A percentile compares a stretch with the other conserved stretches of the same genome.
These are phyloP conservation scores for Seladonia tumulorum DNA, from an alignment of 2,888 invertebrate genomes.

Conservation along the genomic window DNA sequence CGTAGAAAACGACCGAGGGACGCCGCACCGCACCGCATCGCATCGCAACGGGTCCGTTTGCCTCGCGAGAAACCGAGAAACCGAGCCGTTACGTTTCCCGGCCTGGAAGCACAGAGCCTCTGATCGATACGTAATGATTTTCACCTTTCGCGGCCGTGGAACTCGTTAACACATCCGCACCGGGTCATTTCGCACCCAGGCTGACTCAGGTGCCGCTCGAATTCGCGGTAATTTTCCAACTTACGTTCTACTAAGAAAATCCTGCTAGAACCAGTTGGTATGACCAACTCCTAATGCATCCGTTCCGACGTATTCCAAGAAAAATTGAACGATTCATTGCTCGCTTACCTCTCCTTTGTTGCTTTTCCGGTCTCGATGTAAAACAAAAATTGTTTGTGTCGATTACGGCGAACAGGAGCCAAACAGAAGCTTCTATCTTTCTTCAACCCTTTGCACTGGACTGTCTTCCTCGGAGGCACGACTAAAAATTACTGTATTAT, in stretches of 20 bases:
- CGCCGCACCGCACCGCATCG: neutral
- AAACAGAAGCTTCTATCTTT: no score
- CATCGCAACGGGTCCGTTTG: neutral
- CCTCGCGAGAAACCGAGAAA: conserved; percentile 18
- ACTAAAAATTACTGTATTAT: no score
- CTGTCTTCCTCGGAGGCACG: no score
- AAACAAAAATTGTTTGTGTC: no score
- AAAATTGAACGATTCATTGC: neutral
- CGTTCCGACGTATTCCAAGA: neutral
- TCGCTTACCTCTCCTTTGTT: neutral
- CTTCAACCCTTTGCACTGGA: no score
- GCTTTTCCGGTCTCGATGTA: neutral
- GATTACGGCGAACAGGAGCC: no score
- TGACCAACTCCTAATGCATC: neutral
- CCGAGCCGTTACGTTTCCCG: conserved; percentile 26
- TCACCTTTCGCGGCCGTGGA: conserved; percentile 40
- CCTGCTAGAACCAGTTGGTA: neutral
- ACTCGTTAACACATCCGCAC: neutral
- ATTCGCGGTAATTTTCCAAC: neutral
- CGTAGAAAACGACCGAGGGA: conserved; percentile 17
- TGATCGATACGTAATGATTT: conserved; percentile 57
- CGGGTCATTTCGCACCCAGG: neutral
- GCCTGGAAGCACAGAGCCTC: neutral
- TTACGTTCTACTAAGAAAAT: neutral
- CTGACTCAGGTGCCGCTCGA: neutral